A percentile compares a stretch with the other conserved stretches of the same genome.
These are phyloP conservation scores for Drosophila athabasca DNA, from an alignment of 1,140 invertebrate genomes.

Conservation along the genomic window DNA sequence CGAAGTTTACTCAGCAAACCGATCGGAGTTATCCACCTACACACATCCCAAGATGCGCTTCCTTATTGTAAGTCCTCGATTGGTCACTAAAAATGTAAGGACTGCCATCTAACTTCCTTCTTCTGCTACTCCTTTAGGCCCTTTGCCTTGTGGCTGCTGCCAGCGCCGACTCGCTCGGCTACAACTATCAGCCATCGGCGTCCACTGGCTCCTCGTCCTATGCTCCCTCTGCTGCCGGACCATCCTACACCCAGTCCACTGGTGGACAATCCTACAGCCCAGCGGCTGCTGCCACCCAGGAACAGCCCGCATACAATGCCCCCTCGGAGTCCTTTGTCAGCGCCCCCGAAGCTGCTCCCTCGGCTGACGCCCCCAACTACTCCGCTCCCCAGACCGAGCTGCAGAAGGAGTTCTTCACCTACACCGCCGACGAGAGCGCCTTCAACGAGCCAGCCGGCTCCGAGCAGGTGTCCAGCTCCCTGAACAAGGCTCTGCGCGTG, in stretches of 20 bases:
- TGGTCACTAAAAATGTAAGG: not conserved
- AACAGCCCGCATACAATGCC: slow-evolving; percentile 22
- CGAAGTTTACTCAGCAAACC: slow-evolving; percentile 40
- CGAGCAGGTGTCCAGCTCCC: slow-evolving; percentile 50
- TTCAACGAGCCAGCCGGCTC: slow-evolving; percentile 61
- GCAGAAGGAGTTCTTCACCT: slow-evolving; percentile 77
- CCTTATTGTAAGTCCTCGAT: slow-evolving; percentile 63
- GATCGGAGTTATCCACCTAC: slow-evolving; percentile 52
- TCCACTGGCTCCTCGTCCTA: slow-evolving; percentile 37
- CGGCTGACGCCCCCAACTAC: slow-evolving; percentile 40
- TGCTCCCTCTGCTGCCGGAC: slow-evolving; percentile 18
- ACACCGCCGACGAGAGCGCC: slow-evolving; percentile 66
- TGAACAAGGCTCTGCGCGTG: slow-evolving; percentile 68
- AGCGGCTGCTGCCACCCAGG: slow-evolving; percentile 22
- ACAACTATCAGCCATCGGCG: slow-evolving; percentile 65
- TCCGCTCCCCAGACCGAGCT: slow-evolving; percentile 57
- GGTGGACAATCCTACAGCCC: slow-evolving; percentile 15
- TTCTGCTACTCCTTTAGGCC: slow-evolving; percentile 12
- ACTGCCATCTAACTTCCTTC: not conserved
- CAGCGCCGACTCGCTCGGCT: slow-evolving; percentile 48
- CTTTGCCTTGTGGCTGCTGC: slow-evolving; percentile 50
- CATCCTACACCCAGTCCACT: slow-evolving; percentile 18
- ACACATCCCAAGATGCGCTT: slow-evolving; percentile 61
- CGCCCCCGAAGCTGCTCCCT: slow-evolving; percentile 37
- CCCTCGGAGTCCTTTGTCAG: slow-evolving; percentile 16